These are phyloP conservation scores for Drosophila saltans DNA, from an alignment of 1,140 invertebrate genomes.

Conservation along the genomic window DNA sequence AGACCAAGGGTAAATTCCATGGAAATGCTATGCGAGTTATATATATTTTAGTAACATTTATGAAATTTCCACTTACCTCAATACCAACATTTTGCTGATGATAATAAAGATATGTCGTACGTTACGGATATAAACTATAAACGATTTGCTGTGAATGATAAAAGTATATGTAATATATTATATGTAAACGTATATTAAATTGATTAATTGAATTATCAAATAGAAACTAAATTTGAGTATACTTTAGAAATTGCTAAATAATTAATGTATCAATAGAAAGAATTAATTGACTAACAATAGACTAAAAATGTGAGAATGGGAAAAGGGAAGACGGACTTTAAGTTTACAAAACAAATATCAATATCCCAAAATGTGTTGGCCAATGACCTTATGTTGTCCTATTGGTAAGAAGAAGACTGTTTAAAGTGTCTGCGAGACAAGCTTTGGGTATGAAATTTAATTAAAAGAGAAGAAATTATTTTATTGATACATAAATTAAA, in stretches of 20 bases:
- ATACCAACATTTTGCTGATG: background rate
- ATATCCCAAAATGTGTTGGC: no score
- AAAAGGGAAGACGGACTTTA: no score
- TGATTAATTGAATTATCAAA: conserved; percentile 6
- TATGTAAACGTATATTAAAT: background rate
- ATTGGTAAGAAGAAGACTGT: no score
- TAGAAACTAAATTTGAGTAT: background rate
- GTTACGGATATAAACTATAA: background rate
- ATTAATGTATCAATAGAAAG: background rate
- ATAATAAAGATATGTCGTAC: conserved; percentile 3
- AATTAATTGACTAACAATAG: background rate
- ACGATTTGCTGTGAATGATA: conserved; percentile 2
- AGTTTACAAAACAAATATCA: no score
- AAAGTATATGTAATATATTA: background rate
- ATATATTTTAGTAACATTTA: conserved; percentile 12
- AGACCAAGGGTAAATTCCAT: background rate
- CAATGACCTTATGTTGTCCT: no score
- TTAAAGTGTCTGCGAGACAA: no score
- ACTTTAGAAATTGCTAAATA: background rate
- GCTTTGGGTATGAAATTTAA: no score
- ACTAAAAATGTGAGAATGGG: background rate
- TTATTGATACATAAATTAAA: no score
- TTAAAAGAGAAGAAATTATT: no score
- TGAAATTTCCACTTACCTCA: background rate
- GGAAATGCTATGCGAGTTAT: background rate